Conservation (phyloP, 2,113 vertebrate species). For the Pomatostomus ruficeps region DNA sequence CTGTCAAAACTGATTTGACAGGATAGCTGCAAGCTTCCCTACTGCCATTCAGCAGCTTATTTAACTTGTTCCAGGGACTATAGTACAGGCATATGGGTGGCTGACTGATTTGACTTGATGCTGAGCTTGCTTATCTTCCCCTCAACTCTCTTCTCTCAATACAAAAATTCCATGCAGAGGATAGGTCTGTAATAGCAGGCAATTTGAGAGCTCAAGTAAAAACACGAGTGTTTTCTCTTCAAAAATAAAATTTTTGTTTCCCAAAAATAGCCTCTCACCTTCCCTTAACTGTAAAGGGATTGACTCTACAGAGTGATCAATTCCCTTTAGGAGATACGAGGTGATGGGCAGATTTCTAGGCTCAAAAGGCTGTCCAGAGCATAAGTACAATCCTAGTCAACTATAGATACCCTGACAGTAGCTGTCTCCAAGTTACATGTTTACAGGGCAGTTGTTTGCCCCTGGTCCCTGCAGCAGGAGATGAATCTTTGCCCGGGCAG, state of each 20-base stretch:
- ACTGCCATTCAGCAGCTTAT: neutral
- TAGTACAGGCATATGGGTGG: neutral
- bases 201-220: neutral
- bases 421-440: neutral
- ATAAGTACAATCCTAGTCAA: fast-evolving
- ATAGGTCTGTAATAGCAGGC: neutral
- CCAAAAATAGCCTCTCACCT: neutral
- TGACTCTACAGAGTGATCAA: neutral
- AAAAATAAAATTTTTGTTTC: neutral
- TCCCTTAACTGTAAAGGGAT: neutral
- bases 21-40: neutral
- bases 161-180: neutral
- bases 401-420: neutral
- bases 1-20: neutral
- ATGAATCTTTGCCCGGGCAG: neutral
- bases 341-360: neutral
- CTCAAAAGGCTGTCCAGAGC: neutral
- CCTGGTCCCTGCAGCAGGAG: neutral
- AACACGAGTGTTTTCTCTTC: neutral
- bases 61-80: neutral
- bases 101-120: neutral
- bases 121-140: neutral
- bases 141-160: neutral
- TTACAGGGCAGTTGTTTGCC: neutral
- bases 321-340: neutral